phyloP scores from a whole-genome alignment of 2,888 invertebrate species.

The Synanthedon andrenaeformis region DNA sequence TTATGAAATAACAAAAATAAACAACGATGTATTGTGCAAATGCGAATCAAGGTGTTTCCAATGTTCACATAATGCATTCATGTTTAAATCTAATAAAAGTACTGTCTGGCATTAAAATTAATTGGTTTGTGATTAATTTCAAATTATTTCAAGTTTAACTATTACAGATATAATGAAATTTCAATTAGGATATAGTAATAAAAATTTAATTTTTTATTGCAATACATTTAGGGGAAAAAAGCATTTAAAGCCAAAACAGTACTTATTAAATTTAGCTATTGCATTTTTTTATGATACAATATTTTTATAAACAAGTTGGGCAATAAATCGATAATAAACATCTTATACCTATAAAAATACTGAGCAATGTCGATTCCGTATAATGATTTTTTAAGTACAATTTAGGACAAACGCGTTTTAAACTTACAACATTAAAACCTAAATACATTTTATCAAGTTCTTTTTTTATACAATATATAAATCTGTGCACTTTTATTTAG shows the following conservation, averaged over 20 bases:
- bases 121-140: slow-evolving; percentile 27
- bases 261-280: slow-evolving; percentile 33
- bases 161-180: too few species aligned
- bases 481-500: slow-evolving; percentile 44
- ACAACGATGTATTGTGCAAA: slow-evolving; percentile 10
- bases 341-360: slow-evolving; percentile 66
- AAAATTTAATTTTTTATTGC: too few species aligned
- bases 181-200: too few species aligned
- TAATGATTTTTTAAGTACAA: slow-evolving; percentile 38
- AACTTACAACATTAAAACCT: slow-evolving; percentile 33
- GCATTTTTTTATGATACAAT: slow-evolving; percentile 26
- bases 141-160: too few species aligned
- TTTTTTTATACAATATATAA: slow-evolving; percentile 30
- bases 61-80: slow-evolving; percentile 16
- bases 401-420: slow-evolving; percentile 30
- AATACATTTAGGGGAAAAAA: slow-evolving; percentile 5
- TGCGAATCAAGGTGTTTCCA: slow-evolving; percentile 7
- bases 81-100: slow-evolving; percentile 5
- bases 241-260: slow-evolving; percentile 36
- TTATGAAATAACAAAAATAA: slow-evolving; percentile 37
- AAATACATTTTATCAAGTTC: slow-evolving; percentile 24
- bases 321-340: slow-evolving; percentile 51
- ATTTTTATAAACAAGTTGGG: neutral
- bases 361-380: slow-evolving; percentile 63
- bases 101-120: slow-evolving; percentile 38